Conservation (phyloP, 2,113 vertebrate species). For the Aix galericulata region DNA sequence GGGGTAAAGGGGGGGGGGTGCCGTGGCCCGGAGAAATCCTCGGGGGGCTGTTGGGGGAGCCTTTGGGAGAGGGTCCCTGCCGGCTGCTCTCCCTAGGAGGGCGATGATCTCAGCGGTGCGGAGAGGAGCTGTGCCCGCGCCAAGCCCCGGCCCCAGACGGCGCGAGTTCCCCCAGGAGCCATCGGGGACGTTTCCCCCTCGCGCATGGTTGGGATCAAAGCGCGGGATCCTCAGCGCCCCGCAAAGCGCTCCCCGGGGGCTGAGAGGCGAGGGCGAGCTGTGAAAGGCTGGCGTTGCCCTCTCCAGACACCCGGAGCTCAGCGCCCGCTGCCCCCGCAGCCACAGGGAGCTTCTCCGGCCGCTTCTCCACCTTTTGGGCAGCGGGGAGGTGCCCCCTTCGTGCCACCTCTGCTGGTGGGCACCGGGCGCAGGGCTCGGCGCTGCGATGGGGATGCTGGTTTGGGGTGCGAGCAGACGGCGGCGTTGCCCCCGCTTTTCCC, state of each 20-base stretch:
- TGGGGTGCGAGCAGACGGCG: not conserved
- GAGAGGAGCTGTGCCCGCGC: not conserved
- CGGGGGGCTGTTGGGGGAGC: not conserved
- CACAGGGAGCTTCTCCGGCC: not conserved
- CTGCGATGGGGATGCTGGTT: not conserved
- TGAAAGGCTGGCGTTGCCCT: not conserved
- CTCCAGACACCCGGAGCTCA: not conserved
- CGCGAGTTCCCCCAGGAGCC: not conserved
- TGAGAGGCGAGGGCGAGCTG: not conserved
- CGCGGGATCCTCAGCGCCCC: not conserved
- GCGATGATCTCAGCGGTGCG: not conserved
- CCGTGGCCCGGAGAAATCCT: not conserved
- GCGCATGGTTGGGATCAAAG: not conserved
- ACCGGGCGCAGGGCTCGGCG: rapidly evolving
- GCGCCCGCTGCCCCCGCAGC: not conserved
- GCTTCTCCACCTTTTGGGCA: too few relatives aligned
- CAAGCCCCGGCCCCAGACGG: not conserved
- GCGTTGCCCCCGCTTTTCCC: not conserved
- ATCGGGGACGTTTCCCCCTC: not conserved
- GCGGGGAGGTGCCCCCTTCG: not conserved
- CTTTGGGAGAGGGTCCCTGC: constrained; percentile 7
- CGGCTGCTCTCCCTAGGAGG: not conserved
- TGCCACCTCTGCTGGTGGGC: not conserved
- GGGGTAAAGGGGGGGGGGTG: not conserved
- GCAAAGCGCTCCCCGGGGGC: rapidly evolving